Base-by-base conservation (phyloP, 2,113 vertebrate species). In the Brachionichthys hirsutus region DNA sequence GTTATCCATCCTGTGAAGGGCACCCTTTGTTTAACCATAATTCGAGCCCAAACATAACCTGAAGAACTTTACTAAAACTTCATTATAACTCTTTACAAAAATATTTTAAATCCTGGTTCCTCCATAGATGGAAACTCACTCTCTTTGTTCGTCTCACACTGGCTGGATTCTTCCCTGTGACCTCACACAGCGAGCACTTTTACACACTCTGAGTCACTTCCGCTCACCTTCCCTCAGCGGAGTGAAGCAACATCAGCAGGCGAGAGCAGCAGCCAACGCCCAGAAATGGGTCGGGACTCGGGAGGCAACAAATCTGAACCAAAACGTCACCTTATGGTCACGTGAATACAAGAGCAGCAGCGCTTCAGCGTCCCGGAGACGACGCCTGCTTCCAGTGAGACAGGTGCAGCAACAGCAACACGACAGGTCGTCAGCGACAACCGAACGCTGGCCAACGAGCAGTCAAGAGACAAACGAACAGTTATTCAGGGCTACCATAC, bases 141-240 rank as follows among this genome's bases (percentile, higher is more conserved):
- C 19, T 20, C 54, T 63, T 38, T 2, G 15, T 42, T 19, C 47
- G 20, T 35, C 10, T 19, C 48, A 54, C 19, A 50, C 20, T 35
- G 40, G 3, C 52, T 20, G 6, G 43, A 46, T 65, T 46, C 24
- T 62, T 62, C 20, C n/a, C 46, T 16, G 16, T 81, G 81, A 82
- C 67, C 62, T 79, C 85, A 83, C 64, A 6, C 64, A 41, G 5
- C 64, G 69, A 45, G 57, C 80, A 78, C 58, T 38, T 58, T 66
- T 55, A 80, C 71, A 74, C 68, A 63, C 77, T 49, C 75, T 81
- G 77, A 80, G 74, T 86, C 85, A 79, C 80, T 75, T 78, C 57
- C 59, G 67, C 53, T 82, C 79, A 62, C 62, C 67, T 82, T 75
- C 77, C 52, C 72, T 74, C 67, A 53, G 66, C 66, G 43, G 52